Percentiles rank a stretch among this genome's conserved stretches.
Conservation (phyloP, 2,888 invertebrate genomes). For the Caradrina kadenii region DNA sequence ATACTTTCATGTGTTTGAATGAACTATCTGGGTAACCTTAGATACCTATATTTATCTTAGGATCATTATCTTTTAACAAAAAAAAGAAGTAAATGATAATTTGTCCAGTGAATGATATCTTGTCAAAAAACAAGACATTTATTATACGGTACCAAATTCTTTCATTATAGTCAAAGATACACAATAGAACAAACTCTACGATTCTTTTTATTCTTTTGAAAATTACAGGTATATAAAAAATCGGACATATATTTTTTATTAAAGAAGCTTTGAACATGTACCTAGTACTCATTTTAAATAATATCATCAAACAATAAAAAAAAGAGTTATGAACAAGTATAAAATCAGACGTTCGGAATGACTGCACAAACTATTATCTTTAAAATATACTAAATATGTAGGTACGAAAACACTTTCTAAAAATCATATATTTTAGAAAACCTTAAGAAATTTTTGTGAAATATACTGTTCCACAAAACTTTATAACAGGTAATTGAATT, state of each 20-base stretch:
- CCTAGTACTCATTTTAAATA: not conserved
- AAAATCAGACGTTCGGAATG: not conserved
- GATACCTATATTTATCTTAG: not conserved
- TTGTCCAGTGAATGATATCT: not conserved
- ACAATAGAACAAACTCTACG: not conserved
- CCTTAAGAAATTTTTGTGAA: not conserved
- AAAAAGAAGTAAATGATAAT: not conserved
- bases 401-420: slow-evolving; percentile 4
- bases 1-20: not conserved
- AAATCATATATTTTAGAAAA: not conserved
- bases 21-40: not conserved
- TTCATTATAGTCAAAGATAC: not conserved
- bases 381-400: not conserved
- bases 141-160: not conserved
- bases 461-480: too few relatives aligned
- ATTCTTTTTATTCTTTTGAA: not conserved
- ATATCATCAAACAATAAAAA: not conserved
- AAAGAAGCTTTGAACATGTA: not conserved
- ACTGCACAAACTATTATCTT: not conserved
- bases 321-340: not conserved
- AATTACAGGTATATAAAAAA: not conserved
- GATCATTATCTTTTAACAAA: not conserved
- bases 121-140: not conserved
- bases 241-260: not conserved
- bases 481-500: not conserved